Evolutionary conservation across 2,113 vertebrate species (phyloP), one percentile per base, ranked within the genome.

Genomic region (Pseudopipra pipra): DNA sequence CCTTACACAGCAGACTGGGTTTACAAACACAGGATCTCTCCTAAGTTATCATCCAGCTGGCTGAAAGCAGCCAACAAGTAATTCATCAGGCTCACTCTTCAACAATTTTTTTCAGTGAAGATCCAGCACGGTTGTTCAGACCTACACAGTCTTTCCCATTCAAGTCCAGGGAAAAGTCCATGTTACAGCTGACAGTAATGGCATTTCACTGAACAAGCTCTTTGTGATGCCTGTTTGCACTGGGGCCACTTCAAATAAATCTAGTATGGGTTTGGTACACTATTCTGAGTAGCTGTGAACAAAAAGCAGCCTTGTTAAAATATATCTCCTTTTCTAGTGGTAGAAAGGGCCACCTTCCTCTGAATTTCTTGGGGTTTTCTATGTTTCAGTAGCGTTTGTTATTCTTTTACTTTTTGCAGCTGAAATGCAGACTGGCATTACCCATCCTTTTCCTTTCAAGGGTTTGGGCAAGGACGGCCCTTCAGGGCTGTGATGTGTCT

Each of bases 11-110:
- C 25, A 81, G 76, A 52, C 41, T 43, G 17, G 49, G 41, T 5
- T 31, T 54, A 80, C 10, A 80, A 76, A 66, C 13, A 59, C n/a
- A 83, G 15, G 24, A 33, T 47, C 21, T 65, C 44, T 88, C 41
- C 35, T 43, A 61, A 51, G 0, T 0, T 70, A 44, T 61, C 11
- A n/a, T 25, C 17, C 55, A 83, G 9, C 3, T 44, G 24, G 12
- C 49, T 73, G 44, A 68, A 86, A 77, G 65, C 21, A 79, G 18
- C 8, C 44, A 80, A 52, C 5, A 59, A 31, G 5, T 39, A 73
- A 66, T 78, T 75, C 6, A 68, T 19, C 22, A 54, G 19, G 30
- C 27, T 67, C 33, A 47, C 4, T 63, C 58, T 83, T 73, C 37
- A 80, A 14, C 4, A 52, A 3, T 30, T 81, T 81, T 77, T 84